Base-by-base conservation (phyloP, 2,888 invertebrate species). In the Ectemnius continuus region DNA sequence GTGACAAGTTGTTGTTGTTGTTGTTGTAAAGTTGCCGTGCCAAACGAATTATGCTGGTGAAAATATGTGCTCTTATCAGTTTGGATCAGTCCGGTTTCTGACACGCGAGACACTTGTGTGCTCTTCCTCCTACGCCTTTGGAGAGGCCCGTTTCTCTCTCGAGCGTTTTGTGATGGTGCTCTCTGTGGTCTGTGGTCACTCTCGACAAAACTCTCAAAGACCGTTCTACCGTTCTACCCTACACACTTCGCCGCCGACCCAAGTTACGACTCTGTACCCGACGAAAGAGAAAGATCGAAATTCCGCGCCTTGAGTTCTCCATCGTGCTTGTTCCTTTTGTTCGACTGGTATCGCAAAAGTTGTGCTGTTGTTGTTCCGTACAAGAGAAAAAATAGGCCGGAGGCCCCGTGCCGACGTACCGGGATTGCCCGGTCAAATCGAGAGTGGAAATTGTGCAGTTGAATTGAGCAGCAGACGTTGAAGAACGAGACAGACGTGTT, bases 121-220 rank as follows among this genome's bases (percentile, higher is more conserved):
- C 52, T 75, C 69, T 75, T 74, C 65, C 46, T 74, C 69, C 69
- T 68, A 65, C 20, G 20, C 59, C 20, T 67, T 64, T 47, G 64
- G 74, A 74, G 75, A 75, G 74, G 75, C 65, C 68, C 52, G 23
- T 69, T 46, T 59, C 48, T 65, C 48, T 67, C 56, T 70, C 46
- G 57, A 58, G 69, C 63, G 75, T 52, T 58, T 81, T 71, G 73
- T 79, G 78, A 64, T 77, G 72, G 80, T 81, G 80, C 72, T 78
- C 66, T 68, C 58, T 79, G 81, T 81, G 81, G 67, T 68, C 71
- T 76, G 81, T 81, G 82, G 65, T 69, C 72, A 68, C 70, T 61
- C 58, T 28, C 66, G 52, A 14, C 52, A 14, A 52, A 6, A 11
- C 36, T 6, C 36, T 16, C 14, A 47, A 47, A 47, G 47, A 47